These are phyloP conservation scores for Conus betulinus DNA, from an alignment of 1,140 invertebrate genomes.

Conservation along the genomic window DNA sequence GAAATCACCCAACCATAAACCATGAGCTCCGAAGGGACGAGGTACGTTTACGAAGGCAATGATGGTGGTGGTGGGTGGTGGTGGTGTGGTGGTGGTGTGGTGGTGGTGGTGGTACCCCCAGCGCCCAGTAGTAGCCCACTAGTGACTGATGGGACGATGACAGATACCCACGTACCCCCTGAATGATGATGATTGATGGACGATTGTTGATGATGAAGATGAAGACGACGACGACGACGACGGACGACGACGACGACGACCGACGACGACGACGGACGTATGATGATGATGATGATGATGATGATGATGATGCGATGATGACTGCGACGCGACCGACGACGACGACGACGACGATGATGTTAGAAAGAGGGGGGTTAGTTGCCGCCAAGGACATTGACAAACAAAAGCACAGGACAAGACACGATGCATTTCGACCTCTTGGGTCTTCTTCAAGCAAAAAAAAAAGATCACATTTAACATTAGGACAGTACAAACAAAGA, in stretches of 20 bases:
- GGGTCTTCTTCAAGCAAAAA: no score
- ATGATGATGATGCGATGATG: constrained; percentile 11
- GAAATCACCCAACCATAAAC: no score
- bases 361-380: no score
- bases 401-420: no score
- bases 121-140: not conserved
- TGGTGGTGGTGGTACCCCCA: constrained; percentile 14
- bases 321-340: constrained; percentile 10
- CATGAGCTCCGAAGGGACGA: not conserved
- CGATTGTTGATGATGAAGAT: no score
- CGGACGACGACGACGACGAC: constrained; percentile 9
- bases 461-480: no score
- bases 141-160: not conserved
- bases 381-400: no score
- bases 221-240: constrained; percentile 4
- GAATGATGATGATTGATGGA: no score
- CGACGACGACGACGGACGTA: constrained; percentile 9
- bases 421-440: no score
- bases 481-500: no score
- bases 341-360: constrained; percentile 10
- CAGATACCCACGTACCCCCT: no score
- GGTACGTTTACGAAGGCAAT: not conserved
- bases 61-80: constrained; percentile 9
- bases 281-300: constrained; percentile 11
- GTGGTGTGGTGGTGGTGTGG: constrained; percentile 9